Conservation (phyloP, 2,113 vertebrate species). For the Paradoxurus hermaphroditus region DNA sequence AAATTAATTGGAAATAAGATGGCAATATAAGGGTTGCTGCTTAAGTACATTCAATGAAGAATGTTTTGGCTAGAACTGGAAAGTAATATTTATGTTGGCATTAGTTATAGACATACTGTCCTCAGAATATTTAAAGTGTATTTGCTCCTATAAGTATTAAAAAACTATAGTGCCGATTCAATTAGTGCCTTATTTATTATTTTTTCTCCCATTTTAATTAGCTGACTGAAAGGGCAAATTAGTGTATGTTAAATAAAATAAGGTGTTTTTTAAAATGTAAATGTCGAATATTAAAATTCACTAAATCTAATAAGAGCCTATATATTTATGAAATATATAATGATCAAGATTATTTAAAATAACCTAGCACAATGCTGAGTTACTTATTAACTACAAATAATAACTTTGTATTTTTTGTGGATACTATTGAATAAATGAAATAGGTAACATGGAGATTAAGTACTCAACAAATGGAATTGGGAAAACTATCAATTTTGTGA, state of each 20-base stretch:
- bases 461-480: background rate
- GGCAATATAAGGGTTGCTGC: background rate
- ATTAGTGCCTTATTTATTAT: background rate
- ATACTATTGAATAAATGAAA: slow-evolving; percentile 11
- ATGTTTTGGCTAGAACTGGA: background rate
- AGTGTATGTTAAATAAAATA: slow-evolving; percentile 28
- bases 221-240: slow-evolving; percentile 2
- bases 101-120: background rate
- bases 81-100: background rate
- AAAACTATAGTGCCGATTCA: background rate
- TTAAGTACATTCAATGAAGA: background rate
- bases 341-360: slow-evolving; percentile 37
- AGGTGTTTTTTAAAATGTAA: slow-evolving; percentile 26
- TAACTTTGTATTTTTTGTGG: background rate
- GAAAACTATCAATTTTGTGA: background rate
- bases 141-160: background rate
- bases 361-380: background rate
- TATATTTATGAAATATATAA: background rate
- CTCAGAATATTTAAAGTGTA: background rate
- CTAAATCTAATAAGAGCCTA: background rate
- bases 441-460: background rate
- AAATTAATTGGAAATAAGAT: background rate
- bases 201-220: slow-evolving; percentile 3
- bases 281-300: slow-evolving; percentile 20
- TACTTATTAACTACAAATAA: background rate